Evolutionary conservation across 2,888 invertebrate species (phyloP).

Genomic region (Xiphydria camelus): DNA sequence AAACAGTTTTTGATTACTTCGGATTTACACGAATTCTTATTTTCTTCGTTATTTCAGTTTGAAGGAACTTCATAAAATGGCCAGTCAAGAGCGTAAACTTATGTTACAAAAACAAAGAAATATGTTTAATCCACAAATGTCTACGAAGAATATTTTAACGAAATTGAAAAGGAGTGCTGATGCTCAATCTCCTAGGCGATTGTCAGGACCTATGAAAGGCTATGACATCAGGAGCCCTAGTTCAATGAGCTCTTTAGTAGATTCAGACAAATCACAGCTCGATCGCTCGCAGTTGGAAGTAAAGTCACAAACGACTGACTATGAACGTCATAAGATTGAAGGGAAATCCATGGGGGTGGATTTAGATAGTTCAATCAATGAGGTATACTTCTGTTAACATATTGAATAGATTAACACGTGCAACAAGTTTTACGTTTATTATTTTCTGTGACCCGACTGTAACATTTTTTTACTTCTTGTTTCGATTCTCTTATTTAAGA

Average conservation of each 20-base stretch:
- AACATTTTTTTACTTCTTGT: too few species aligned
- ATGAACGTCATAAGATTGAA: slow-evolving; percentile 30
- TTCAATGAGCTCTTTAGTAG: slow-evolving; percentile 53
- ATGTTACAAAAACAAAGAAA: slow-evolving; percentile 61
- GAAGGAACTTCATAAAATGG: slow-evolving; percentile 62
- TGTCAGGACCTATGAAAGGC: slow-evolving; percentile 61
- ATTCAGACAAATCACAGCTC: slow-evolving; percentile 53
- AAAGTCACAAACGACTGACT: slow-evolving; percentile 37
- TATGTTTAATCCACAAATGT: slow-evolving; percentile 61
- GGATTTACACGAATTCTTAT: slow-evolving; percentile 1
- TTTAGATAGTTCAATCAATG: not conserved
- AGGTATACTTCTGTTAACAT: too few species aligned
- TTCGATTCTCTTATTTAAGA: too few species aligned
- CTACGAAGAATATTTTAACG: slow-evolving; percentile 59
- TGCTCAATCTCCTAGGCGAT: slow-evolving; percentile 54
- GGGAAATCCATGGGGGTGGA: slow-evolving; percentile 13
- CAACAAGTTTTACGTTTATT: too few species aligned
- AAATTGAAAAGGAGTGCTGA: slow-evolving; percentile 59
- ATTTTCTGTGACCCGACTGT: too few species aligned
- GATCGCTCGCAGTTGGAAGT: slow-evolving; percentile 46
- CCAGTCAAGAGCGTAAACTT: slow-evolving; percentile 61
- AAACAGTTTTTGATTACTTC: slow-evolving; percentile 4
- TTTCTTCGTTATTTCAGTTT: slow-evolving; percentile 49
- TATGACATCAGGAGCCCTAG: slow-evolving; percentile 59
- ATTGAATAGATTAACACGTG: not conserved